Evolutionary conservation across 2,113 vertebrate species (phyloP).

Genomic region (Asarcornis scutulata): DNA sequence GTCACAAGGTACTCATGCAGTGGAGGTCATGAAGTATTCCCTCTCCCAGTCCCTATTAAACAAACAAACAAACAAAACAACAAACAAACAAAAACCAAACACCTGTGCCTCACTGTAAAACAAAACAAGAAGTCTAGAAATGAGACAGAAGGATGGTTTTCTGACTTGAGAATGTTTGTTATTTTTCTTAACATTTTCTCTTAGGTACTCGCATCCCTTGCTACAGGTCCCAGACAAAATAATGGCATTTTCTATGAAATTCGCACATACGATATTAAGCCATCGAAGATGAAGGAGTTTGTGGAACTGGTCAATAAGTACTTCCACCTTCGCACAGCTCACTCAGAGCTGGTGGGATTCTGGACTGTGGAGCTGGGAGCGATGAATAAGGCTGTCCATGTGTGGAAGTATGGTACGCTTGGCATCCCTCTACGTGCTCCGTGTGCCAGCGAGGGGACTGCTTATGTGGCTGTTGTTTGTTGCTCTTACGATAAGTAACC

Average conservation of each 20-base stretch:
- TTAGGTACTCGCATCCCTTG: constrained; percentile 67
- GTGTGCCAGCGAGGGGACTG: not conserved
- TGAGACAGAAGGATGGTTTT: not conserved
- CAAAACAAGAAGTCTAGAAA: not conserved
- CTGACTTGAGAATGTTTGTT: not conserved
- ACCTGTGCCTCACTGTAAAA: not conserved
- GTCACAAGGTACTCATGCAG: not conserved
- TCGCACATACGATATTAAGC: constrained; percentile 86
- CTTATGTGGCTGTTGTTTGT: not conserved
- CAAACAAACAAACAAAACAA: not conserved
- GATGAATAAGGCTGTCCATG: constrained; percentile 88
- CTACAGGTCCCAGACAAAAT: constrained; percentile 80
- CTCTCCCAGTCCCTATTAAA: not conserved
- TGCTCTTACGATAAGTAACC: not conserved
- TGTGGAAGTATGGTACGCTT: constrained; percentile 92
- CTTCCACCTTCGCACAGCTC: constrained; percentile 84
- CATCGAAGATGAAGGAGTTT: constrained; percentile 85
- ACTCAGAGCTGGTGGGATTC: constrained; percentile 88
- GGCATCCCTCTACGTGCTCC: not conserved
- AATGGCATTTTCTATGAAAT: constrained; percentile 88
- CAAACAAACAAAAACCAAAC: not conserved
- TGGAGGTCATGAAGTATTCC: not conserved
- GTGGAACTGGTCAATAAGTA: constrained; percentile 82
- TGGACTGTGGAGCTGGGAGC: constrained; percentile 88
- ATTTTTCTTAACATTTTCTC: not conserved